Percentiles rank a stretch among this genome's conserved stretches.
These are phyloP conservation scores for Perdix hodgsoniae DNA, from an alignment of 2,797 vertebrate species.

Conservation along the genomic window DNA sequence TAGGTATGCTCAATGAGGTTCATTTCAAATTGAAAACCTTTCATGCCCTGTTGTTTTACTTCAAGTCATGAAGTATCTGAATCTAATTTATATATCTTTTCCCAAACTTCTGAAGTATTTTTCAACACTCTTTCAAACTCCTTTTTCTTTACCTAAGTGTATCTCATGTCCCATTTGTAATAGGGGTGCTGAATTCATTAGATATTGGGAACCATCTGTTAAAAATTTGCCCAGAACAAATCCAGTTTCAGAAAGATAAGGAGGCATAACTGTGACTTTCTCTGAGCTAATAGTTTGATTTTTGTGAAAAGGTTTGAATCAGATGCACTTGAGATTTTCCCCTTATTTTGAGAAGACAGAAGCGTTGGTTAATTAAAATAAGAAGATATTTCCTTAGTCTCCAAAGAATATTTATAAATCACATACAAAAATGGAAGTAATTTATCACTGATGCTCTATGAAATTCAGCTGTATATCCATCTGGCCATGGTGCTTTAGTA, in stretches of 20 bases:
- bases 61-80: conserved; percentile 13
- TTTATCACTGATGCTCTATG: conserved; percentile 66
- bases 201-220: conserved; percentile 58
- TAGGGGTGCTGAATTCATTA: conserved; percentile 46
- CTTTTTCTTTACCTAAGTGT: conserved; percentile 15
- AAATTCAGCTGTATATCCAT: conserved; percentile 72
- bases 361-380: conserved; percentile 64
- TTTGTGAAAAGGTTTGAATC: conserved; percentile 12
- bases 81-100: conserved; percentile 8
- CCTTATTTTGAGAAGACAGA: conserved; percentile 18
- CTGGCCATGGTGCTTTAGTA: conserved; percentile 66
- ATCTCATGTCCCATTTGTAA: conserved; percentile 46
- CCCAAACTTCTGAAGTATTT: conserved; percentile 30
- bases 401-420: conserved; percentile 71
- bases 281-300: conserved; percentile 17
- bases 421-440: conserved; percentile 65
- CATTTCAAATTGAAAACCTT: conserved; percentile 18
- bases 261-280: conserved; percentile 32
- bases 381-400: conserved; percentile 47
- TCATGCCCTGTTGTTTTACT: conserved; percentile 19
- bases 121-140: not conserved
- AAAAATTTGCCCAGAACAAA: conserved; percentile 53
- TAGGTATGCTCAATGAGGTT: not conserved
- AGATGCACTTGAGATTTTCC: conserved; percentile 36
- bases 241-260: conserved; percentile 39